Percentiles rank a stretch among this genome's conserved stretches.
These are phyloP conservation scores for zebrafish (Danio rerio) DNA, from an alignment of 2,113 vertebrate species.

Conservation along the genomic window GRCz12tu NC_133189.1:2768501-2769000, in stretches of 20 bases:
- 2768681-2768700: constrained; percentile 54
- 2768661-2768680: constrained; percentile 47
- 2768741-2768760: constrained; percentile 22
- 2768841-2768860: constrained; percentile 2
- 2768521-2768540: constrained; percentile 46
- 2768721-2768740: constrained; percentile 45
- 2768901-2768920: constrained; percentile 63
- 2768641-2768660: constrained; percentile 49
- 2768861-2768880: constrained; percentile 39
- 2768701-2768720: constrained; percentile 45
- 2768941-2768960: constrained; percentile 55
- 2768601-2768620: constrained; percentile 35
- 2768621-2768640: constrained; percentile 28
- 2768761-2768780: neutral
- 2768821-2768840: constrained; percentile 37
- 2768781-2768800: constrained; percentile 49
- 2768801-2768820: constrained; percentile 49
- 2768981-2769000: constrained; percentile 52
- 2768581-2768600: constrained; percentile 45
- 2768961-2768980: constrained; percentile 61
- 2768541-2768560: constrained; percentile 33
- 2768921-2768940: constrained; percentile 61
- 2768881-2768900: constrained; percentile 42
- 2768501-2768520: constrained; percentile 61
- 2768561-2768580: constrained; percentile 44